These are phyloP conservation scores for Pomacea maculata DNA, from an alignment of 1,140 invertebrate genomes.

Conservation along the genomic window DNA sequence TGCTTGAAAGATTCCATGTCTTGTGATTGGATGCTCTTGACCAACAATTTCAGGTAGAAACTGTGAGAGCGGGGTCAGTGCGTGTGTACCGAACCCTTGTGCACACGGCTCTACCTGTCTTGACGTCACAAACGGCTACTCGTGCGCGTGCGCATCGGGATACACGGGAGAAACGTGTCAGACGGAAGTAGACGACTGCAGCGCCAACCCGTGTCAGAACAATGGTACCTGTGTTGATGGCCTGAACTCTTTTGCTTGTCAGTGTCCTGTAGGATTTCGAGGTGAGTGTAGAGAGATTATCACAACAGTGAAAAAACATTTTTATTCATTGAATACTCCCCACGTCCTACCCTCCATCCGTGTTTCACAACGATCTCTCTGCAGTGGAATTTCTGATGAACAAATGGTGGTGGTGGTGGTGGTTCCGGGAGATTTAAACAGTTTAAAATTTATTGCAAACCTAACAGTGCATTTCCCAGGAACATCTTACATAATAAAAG, in stretches of 20 bases:
- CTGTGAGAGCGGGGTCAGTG: no score
- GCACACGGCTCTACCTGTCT: slow-evolving; percentile 77
- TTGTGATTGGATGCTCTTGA: no score
- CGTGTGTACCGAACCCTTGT: slow-evolving; percentile 19
- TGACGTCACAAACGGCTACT: slow-evolving; percentile 33
- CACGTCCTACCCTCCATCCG: neutral
- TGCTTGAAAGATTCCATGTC: no score
- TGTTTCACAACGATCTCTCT: neutral
- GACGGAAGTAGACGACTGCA: slow-evolving; percentile 36
- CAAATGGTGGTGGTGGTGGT: neutral
- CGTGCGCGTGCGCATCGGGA: slow-evolving; percentile 41
- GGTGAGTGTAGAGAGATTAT: slow-evolving; percentile 26
- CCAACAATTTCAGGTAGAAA: no score
- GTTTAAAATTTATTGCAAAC: neutral
- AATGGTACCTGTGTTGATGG: slow-evolving; percentile 52
- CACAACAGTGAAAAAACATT: no score
- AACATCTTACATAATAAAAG: slow-evolving; percentile 6
- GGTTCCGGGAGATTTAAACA: neutral
- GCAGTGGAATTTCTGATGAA: neutral
- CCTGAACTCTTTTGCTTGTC: slow-evolving; percentile 46
- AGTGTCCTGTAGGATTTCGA: slow-evolving; percentile 52
- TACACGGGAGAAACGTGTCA: slow-evolving; percentile 68
- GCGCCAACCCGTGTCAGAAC: slow-evolving; percentile 43
- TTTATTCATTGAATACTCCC: no score
- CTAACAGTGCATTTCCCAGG: neutral